Base-by-base conservation (phyloP, 2,888 invertebrate genomes). In the Drosophila eohydei region DNA sequence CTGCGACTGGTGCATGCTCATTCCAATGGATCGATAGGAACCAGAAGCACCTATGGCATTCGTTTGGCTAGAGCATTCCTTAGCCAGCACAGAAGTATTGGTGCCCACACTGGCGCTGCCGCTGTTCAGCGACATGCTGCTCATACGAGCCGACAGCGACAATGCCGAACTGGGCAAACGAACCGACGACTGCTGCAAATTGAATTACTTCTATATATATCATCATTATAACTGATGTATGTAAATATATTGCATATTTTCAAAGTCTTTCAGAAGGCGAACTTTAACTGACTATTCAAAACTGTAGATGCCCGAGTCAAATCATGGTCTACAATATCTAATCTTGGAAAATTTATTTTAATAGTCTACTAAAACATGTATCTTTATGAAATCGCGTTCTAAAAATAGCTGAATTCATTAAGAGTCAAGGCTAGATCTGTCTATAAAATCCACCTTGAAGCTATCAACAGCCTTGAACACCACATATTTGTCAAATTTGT, bases 41-140 rank as follows among this genome's bases (percentile, higher is more conserved):
- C 84, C 57, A 65, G 75, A 34, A 55, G 38, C 46, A 50, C 61
- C 59, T 16, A 61, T 68, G 14, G 54, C 32, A 52, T 71, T 82
- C 6, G 88, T 87, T 68, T 87, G 89, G 44, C 85, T 84, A 30
- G 86, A 82, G 63, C 82, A 72, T 54, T 91, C 91, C 72, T 90
- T 91, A 46, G 90, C 87, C 59, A 82, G 1, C 41, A 84, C 56
- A 6, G 68, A 54, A 56, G 81, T 88, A 28, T 79, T 86, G 48
- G 88, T 89, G 74, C 88, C 87, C 11, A 86, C 84, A 48, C 78
- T 86, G 54, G 89, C 68, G 50, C 57, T 74, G 43, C 74, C 63
- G 52, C 74, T 57, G 40, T 60, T 78, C 41, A 86, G 48, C 34
- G 86, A 82, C 30, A 82, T 2, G 70, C 63, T 89, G 74, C 85